Conservation (phyloP, 2,113 vertebrate species). For the Podiceps cristatus region DNA sequence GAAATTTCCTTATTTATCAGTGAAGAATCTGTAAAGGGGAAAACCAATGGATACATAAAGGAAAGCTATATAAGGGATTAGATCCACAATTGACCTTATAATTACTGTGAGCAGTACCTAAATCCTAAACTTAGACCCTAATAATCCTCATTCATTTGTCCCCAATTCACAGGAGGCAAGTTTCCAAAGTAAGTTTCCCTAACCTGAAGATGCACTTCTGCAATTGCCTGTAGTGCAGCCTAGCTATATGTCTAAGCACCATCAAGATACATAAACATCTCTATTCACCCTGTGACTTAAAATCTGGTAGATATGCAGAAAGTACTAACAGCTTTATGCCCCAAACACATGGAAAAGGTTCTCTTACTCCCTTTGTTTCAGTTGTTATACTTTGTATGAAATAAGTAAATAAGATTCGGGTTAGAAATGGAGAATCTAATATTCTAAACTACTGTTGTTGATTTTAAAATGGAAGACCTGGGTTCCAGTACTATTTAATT, state of each 20-base stretch:
- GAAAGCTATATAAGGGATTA: neutral
- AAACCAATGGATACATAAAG: neutral
- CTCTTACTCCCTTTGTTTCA: neutral
- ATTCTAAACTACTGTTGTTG: neutral
- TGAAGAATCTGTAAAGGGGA: neutral
- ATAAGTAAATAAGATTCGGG: neutral
- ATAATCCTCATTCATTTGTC: neutral
- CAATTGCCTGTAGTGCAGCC: neutral
- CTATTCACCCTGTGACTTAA: neutral
- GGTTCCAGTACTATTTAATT: neutral
- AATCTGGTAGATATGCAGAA: neutral
- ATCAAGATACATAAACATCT: neutral
- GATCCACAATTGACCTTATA: neutral
- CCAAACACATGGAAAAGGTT: neutral
- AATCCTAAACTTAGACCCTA: neutral
- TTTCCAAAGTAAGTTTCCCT: neutral
- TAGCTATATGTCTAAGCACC: neutral
- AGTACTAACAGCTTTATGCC: neutral
- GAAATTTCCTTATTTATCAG: neutral
- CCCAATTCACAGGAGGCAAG: neutral
- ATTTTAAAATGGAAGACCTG: neutral
- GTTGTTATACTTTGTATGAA: neutral
- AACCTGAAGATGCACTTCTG: neutral
- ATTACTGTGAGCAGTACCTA: fast-evolving
- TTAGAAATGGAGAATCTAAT: neutral